Evolutionary conservation across 1,140 invertebrate species (phyloP), one percentile per base, ranked within the genome.

Genomic region (Oryctes rhinoceros): DNA sequence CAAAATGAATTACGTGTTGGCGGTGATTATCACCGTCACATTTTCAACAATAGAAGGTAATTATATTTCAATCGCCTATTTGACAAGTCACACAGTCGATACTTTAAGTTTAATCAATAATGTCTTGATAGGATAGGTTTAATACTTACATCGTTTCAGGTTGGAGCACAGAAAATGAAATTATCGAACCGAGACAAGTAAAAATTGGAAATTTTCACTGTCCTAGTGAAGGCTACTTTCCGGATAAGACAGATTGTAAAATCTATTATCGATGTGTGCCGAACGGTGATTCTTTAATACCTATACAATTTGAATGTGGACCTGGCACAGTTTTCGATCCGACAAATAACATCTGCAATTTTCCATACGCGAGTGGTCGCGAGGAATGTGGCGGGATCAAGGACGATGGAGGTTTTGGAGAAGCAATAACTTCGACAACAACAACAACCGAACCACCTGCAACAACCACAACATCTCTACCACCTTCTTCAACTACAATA

Each of bases 261-360:
- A 78, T 82, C 15, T 86, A 84, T 65, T 86, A 85, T 75, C 80
- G 86, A 81, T 87, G 87, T 77, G 81, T 85, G 0, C 62, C 53
- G 18, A 82, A 82, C 79, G 81, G 79, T 11, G 44, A 83, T 75
- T 80, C 76, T 48, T 81, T 85, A 65, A 83, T 78, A 53, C 62
- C 86, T 7, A 92, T 92, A 80, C 89, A 90, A 88, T 94, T 94
- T 85, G 90, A 92, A 86, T 95, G 94, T 85, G 92, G 90, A 1
- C 88, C 90, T 65, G 93, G 92, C 39, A 94, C 93, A 3, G 92
- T 94, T 9, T 95, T 92, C 80, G 94, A 94, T 83, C 89, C 91
- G 15, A 87, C 89, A 1, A 90, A 88, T n/a, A 89, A 91, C 81
- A 88, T 91, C 78, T 95, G 93, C 84, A 94, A 93, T 81, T 90